These are phyloP conservation scores for Tarsius wallacei DNA, from an alignment of 2,797 vertebrate genomes.

Conservation along the genomic window DNA sequence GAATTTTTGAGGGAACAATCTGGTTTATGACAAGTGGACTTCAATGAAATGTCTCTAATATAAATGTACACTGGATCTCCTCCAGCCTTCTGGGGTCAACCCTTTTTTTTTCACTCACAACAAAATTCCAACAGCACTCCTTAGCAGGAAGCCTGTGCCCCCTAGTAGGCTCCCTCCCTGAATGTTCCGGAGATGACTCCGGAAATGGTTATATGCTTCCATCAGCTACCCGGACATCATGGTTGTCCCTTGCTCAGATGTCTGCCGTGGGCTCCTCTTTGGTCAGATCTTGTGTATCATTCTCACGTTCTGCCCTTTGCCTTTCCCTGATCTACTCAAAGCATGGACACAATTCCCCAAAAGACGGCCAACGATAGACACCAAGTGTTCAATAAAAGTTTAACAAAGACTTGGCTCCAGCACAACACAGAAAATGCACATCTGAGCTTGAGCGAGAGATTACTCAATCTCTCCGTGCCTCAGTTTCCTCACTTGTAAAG, in stretches of 20 bases:
- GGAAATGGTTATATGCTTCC: neutral
- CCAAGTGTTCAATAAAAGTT: neutral
- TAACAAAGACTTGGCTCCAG: neutral
- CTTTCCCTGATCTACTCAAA: neutral
- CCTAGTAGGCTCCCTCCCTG: neutral
- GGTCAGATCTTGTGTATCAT: neutral
- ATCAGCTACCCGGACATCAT: too few species aligned
- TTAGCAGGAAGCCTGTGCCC: neutral
- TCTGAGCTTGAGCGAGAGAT: neutral
- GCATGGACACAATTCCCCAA: neutral
- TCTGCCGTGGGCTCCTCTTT: neutral
- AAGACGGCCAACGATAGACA: neutral
- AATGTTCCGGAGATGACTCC: neutral
- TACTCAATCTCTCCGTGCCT: neutral
- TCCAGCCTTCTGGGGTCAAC: neutral
- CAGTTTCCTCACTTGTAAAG: neutral
- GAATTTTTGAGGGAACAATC: neutral
- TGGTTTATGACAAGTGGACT: neutral
- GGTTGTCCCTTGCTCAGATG: neutral
- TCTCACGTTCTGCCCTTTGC: neutral
- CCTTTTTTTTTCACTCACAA: neutral
- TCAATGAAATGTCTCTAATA: neutral
- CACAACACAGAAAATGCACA: neutral
- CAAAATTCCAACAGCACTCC: neutral
- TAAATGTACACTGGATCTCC: neutral